Percentiles rank a stretch among this genome's conserved stretches.
These are phyloP conservation scores for Lepidonotus clava DNA, from an alignment of 2,888 invertebrate genomes.

Conservation along the genomic window DNA sequence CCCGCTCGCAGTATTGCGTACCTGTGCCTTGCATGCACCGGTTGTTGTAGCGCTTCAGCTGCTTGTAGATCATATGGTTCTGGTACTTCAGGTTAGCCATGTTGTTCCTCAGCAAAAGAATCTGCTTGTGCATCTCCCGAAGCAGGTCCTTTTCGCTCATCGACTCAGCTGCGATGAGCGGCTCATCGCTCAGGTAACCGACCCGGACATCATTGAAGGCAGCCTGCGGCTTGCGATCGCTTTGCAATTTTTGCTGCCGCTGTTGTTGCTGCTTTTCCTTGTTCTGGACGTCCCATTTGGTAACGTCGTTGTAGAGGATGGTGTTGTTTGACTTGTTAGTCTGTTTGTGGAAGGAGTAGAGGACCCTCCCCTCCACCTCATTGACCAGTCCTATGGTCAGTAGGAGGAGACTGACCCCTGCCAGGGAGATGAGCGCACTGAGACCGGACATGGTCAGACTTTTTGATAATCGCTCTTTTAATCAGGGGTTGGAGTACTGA, in stretches of 20 bases:
- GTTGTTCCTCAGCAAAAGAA: slow-evolving; percentile 49
- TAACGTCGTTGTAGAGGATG: slow-evolving; percentile 49
- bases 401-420: no score
- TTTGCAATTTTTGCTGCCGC: no score
- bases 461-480: no score
- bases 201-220: no score
- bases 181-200: not conserved
- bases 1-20: no score
- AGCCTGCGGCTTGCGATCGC: no score
- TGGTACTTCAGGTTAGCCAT: slow-evolving; percentile 60
- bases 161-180: not conserved
- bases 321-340: slow-evolving; percentile 50
- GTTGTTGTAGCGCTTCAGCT: slow-evolving; percentile 55
- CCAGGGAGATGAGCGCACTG: no score
- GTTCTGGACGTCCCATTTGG: slow-evolving; percentile 23
- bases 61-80: slow-evolving; percentile 60
- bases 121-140: slow-evolving; percentile 34
- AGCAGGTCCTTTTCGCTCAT: slow-evolving; percentile 19
- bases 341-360: slow-evolving; percentile 32
- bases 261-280: no score
- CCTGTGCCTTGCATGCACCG: slow-evolving; percentile 46
- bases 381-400: not conserved
- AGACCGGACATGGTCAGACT: no score
- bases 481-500: no score
- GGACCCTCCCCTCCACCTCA: not conserved